Conservation (phyloP, 2,113 vertebrate species). For the Thryonomys swinderianus region DNA sequence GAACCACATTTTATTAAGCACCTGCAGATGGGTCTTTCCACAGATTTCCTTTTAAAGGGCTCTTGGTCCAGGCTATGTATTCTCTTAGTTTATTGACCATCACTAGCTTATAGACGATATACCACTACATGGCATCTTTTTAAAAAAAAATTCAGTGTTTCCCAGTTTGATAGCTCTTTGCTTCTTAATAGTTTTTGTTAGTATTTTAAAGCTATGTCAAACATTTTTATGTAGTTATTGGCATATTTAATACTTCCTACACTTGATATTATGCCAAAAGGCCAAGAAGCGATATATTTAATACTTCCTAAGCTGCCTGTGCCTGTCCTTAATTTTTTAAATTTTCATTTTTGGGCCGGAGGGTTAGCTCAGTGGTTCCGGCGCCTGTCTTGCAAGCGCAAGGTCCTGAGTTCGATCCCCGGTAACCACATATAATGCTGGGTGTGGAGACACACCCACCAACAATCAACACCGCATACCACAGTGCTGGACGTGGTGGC, state of each 20-base stretch:
- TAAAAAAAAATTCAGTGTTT: not conserved
- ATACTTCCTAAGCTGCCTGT: not conserved
- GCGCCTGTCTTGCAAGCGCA: too few species aligned
- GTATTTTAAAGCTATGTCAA: not conserved
- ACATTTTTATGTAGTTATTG: not conserved
- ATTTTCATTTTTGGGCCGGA: too few species aligned
- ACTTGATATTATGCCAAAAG: too few species aligned
- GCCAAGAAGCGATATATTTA: too few species aligned
- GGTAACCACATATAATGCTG: too few species aligned
- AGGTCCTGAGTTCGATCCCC: too few species aligned
- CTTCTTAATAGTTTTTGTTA: not conserved
- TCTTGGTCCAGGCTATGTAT: fast-evolving
- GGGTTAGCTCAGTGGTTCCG: too few species aligned
- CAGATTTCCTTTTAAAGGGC: not conserved
- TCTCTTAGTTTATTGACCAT: fast-evolving
- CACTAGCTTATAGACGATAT: too few species aligned
- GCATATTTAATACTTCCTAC: not conserved
- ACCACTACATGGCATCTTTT: not conserved
- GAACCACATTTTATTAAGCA: not conserved
- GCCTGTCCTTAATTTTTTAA: not conserved
- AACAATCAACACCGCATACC: too few species aligned
- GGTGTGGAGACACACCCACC: too few species aligned
- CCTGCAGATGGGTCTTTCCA: not conserved
- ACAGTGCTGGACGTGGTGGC: too few species aligned
- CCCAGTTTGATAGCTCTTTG: not conserved